Base-by-base conservation (phyloP, 2,888 invertebrate genomes). In the Cerastis rubricosa region DNA sequence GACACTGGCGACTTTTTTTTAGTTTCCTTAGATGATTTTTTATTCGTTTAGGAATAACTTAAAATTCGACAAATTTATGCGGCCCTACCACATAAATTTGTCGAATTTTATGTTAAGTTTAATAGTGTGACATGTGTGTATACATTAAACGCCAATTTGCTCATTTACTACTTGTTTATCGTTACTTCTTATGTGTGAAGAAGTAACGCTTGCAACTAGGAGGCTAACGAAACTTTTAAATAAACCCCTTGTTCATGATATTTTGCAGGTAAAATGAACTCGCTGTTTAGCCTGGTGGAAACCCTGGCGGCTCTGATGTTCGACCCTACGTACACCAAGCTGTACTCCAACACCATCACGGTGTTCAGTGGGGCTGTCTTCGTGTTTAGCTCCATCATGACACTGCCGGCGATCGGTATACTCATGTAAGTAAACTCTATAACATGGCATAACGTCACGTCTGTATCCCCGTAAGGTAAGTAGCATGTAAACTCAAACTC, bases 251-350 rank as follows among this genome's bases (percentile, higher is more conserved):
- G 14, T 63, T n/a, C 43, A n/a, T 59, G 17, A 29, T 19, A 45
- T 43, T 63, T 70, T 85, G 22, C 89, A 96, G 96, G 96, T 29
- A 96, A 96, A 90, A 95, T 96, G 93, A 96, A 96, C 84, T 96
- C 96, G 0, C 81, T 96, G 1, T 95, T 96, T 90, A 96, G 96
- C 74, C 82, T 96, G 22, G 95, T 96, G 29, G 96, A 96, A 80
- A 96, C 96, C 0, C 75, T 95, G 12, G 96, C 95, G 0, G 96
- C 96, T 0, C 84, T 96, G 47, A 85, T 96, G 79, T 96, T 96
- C 76, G 95, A 96, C 75, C 96, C 96, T 0, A 93, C 94, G 0
- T 96, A 96, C 87, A 93, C 96, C 0, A 85, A 91, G 2, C 40
- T 96, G 59, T 96, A 96, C 79, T 90, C 93, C 0, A 89, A 85